Base-by-base conservation (phyloP, 2,797 vertebrate genomes). In the Lerista edwardsae region DNA sequence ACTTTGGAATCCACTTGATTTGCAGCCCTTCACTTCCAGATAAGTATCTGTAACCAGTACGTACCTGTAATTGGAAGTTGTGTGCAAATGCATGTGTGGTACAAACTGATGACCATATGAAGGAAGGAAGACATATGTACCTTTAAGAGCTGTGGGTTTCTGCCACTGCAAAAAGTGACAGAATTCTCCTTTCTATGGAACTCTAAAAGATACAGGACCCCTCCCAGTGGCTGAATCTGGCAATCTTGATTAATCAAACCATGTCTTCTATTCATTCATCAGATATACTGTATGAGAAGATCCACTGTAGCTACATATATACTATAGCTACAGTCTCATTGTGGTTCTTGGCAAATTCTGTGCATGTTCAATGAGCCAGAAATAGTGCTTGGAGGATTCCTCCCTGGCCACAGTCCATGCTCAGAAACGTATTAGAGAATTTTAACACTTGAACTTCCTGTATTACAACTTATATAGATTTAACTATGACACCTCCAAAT, bases 301-400 rank as follows among this genome's bases (percentile, higher is more conserved):
- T 83, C 62, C 21, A 44, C 61, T 68, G 21, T 21, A 75, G 61
- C 41, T 55, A 55, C 14, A 10, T 75, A 34, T 61, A 75, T 3
- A 25, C 31, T 27, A 61, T 9, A 76, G 21, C 62, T 59, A n/a
- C 29, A 68, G 44, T 59, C 47, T 76, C 34, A 57, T 76, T 76
- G 68, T 39, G 27, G 68, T 76, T 75, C 73, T 76, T 68, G 73
- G 82, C 80, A 74, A 82, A 64, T 27, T 62, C 39, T 64, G 3
- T 44, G 68, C 29, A 74, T 82, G 71, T 34, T 64, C n/a, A 74
- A 82, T 74, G 71, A 74, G 80, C 69, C 80, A 82, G 71, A 74
- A 73, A 74, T 14, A 82, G 12, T 9, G 41, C 47, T 68, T 68
- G 62, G 74, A 62, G 80, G 36, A 39, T 27, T 76, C 36, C 34